Evolutionary conservation across 2,888 invertebrate genomes (phyloP), one percentile per base, ranked within the genome.

Genomic region (Perizoma flavofasciatum): DNA sequence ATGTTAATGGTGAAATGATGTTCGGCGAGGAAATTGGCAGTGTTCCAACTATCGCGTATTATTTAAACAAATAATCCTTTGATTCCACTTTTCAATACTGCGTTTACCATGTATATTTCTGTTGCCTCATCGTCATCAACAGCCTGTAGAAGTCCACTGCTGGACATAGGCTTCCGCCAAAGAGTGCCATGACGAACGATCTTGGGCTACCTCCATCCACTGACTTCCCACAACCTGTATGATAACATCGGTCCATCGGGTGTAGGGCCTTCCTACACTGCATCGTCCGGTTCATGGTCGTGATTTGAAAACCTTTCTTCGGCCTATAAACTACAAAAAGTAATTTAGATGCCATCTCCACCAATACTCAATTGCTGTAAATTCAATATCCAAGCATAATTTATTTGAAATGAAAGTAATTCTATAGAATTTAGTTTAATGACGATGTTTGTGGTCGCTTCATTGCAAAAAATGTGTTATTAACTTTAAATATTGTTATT

Each of bases 401-500:
- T 65, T 59, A 62, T 48, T 44, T 39, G 11, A 55, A 64, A 55
- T 32, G 65, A 69, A 67, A 67, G 69, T 67, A 49, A 55, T 60
- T 65, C 59, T 59, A 56, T 63, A 67, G 64, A 63, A 64, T 63
- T 67, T 58, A 64, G 51, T 66, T 67, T 56, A 60, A 66, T 66
- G 59, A 63, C 43, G 33, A 52, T 68, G 56, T 63, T 64, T 69
- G 62, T 52, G 59, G 54, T 63, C 57, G 55, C 51, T 40, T 56
- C 61, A 55, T 61, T 54, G 67, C 64, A 65, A 69, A 69, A n/a
- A 69, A 64, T 69, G 61, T 69, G 59, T 69, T 69, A 69, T 69
- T 67, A 66, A 44, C 49, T 51, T 43, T 61, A 65, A 67, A 22
- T 22, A 22, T 67, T 64, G 62, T 63, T 67, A 69, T 67, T 66